Conservation (phyloP, 2,797 vertebrate species). For the Sciaenops ocellatus region DNA sequence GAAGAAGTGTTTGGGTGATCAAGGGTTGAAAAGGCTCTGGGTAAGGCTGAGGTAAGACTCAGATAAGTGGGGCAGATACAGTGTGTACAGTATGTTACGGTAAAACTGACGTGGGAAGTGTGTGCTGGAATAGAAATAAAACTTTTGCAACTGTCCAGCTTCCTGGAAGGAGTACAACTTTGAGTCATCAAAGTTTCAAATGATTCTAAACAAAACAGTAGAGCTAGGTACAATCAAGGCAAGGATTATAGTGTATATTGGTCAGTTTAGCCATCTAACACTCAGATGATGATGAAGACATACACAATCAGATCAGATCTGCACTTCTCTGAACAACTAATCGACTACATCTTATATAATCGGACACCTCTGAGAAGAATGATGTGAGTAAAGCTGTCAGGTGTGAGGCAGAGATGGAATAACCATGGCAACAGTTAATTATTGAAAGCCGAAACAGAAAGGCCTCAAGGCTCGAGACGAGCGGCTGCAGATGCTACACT, state of each 20-base stretch:
- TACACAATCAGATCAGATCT: not conserved
- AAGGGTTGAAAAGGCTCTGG: not conserved
- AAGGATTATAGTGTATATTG: no score
- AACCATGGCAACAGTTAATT: slow-evolving; percentile 52
- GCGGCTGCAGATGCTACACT: slow-evolving; percentile 8
- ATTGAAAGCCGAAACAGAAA: slow-evolving; percentile 30
- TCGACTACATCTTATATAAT: not conserved
- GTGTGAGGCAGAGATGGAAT: slow-evolving; percentile 18
- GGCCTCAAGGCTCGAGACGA: not conserved
- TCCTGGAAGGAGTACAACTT: not conserved
- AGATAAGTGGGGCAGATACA: slow-evolving; percentile 7
- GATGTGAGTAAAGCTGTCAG: slow-evolving; percentile 8
- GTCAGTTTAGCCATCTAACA: not conserved
- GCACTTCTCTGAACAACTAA: not conserved
- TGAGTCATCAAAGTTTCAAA: not conserved
- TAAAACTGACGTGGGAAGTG: slow-evolving; percentile 19
- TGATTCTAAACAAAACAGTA: not conserved
- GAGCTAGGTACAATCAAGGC: not conserved
- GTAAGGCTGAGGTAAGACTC: not conserved
- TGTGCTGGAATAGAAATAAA: not conserved
- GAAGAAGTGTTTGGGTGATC: not conserved
- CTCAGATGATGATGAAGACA: no score
- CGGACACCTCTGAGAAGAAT: not conserved
- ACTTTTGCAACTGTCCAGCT: not conserved
- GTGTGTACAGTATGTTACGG: not conserved